Conservation (phyloP, 1,140 invertebrate species). For the Lucilia sericata region DNA sequence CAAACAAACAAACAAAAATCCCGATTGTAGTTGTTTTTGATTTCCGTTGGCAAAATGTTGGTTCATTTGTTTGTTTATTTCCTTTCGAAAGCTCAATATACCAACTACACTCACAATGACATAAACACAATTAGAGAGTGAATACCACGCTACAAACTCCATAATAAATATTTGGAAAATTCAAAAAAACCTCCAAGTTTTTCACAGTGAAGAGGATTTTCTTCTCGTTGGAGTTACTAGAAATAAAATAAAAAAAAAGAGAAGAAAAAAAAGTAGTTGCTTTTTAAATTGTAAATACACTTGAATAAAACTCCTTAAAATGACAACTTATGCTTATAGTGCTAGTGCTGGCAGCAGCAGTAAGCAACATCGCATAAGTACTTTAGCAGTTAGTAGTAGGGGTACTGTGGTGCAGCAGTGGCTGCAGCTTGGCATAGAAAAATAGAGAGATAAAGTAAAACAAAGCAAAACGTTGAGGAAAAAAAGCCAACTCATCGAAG, state of each 20-base stretch:
- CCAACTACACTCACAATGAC: background rate
- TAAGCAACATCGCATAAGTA: background rate
- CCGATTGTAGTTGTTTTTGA: background rate
- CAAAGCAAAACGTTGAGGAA: slow-evolving; percentile 5
- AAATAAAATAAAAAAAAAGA: background rate
- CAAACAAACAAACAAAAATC: slow-evolving; percentile 9
- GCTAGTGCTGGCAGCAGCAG: background rate
- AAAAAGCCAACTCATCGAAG: slow-evolving; percentile 39
- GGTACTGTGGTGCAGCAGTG: background rate
- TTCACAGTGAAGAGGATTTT: background rate
- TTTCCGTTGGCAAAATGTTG: background rate
- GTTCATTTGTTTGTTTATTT: background rate
- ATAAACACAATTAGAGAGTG: background rate
- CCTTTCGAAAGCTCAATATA: background rate
- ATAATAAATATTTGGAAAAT: background rate
- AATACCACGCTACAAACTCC: no score
- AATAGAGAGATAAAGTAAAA: background rate
- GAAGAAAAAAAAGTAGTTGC: background rate
- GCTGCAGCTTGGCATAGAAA: background rate
- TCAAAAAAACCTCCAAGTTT: background rate
- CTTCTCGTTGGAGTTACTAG: slow-evolving; percentile 14
- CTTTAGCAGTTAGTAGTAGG: background rate
- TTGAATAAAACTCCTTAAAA: slow-evolving; percentile 36
- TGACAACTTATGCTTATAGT: slow-evolving; percentile 12
- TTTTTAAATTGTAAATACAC: slow-evolving; percentile 34